These are phyloP conservation scores for Nothobranchius kuhntae DNA, from an alignment of 2,113 vertebrate genomes.

Conservation along the genomic window DNA sequence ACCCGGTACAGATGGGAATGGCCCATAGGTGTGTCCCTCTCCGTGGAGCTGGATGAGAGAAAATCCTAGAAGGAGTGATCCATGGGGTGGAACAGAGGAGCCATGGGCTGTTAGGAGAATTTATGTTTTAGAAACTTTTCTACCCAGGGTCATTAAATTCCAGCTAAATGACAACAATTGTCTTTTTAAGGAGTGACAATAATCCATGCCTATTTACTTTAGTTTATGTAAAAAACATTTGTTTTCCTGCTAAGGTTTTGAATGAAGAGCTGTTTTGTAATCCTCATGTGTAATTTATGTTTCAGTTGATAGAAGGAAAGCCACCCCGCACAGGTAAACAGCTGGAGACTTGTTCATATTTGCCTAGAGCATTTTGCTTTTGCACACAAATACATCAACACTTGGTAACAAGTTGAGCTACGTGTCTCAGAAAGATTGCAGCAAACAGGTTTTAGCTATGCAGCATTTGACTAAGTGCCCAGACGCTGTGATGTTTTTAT, in stretches of 20 bases:
- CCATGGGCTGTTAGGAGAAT: too few relatives aligned
- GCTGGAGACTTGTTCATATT: slow-evolving; percentile 40
- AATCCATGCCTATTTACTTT: slow-evolving; percentile 17
- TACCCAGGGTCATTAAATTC: not conserved
- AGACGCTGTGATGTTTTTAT: slow-evolving; percentile 53
- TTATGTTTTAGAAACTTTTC: too few relatives aligned
- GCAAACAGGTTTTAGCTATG: too few relatives aligned
- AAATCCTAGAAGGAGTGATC: too few relatives aligned
- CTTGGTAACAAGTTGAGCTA: slow-evolving; percentile 6
- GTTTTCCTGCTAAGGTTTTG: slow-evolving; percentile 29
- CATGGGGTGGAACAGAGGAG: too few relatives aligned
- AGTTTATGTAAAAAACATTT: slow-evolving; percentile 28
- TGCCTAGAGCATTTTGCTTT: slow-evolving; percentile 16
- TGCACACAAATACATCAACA: slow-evolving; percentile 23
- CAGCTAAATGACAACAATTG: slow-evolving; percentile 53
- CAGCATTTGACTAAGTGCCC: too few relatives aligned
- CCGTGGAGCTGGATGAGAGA: too few relatives aligned
- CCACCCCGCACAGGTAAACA: slow-evolving; percentile 34
- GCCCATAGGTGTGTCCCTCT: too few relatives aligned
- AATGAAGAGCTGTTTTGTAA: slow-evolving; percentile 47
- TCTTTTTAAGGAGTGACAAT: slow-evolving; percentile 25
- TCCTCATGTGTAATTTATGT: slow-evolving; percentile 35
- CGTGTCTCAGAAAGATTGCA: slow-evolving; percentile 1
- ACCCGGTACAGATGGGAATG: too few relatives aligned
- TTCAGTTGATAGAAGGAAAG: slow-evolving; percentile 51